A percentile compares a stretch with the other conserved stretches of the same genome.
phyloP scores from a whole-genome alignment of 2,797 vertebrate genomes.

The Gila robusta region DNA sequence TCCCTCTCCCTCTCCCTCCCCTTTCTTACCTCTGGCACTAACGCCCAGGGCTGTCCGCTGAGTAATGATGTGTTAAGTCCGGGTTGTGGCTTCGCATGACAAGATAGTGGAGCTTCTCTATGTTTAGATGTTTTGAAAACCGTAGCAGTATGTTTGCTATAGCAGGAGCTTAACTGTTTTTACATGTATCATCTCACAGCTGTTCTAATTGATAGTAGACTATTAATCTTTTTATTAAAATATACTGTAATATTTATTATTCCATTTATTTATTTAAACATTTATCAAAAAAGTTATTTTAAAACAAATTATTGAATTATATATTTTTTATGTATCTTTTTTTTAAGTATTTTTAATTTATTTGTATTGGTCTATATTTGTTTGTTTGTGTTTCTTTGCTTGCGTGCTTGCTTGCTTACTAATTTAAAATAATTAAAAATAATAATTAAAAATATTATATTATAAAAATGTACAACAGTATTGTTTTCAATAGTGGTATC shows the following conservation, averaged over 20 bases:
- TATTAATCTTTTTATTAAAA: not conserved
- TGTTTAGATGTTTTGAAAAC: slow-evolving; percentile 35
- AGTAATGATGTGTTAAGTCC: slow-evolving; percentile 62
- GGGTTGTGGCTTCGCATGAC: slow-evolving; percentile 62
- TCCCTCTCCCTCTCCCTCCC: not conserved
- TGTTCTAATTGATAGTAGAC: not conserved
- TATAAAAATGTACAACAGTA: not conserved
- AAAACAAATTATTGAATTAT: not conserved
- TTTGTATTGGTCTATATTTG: not conserved
- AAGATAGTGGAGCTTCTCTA: slow-evolving; percentile 12
- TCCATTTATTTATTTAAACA: not conserved
- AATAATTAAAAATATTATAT: not conserved
- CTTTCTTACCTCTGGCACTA: slow-evolving; percentile 7
- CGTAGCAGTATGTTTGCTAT: not conserved
- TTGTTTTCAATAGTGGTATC: not conserved
- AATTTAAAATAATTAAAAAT: not conserved
- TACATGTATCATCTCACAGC: not conserved
- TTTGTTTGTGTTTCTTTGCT: not conserved
- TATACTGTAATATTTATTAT: not conserved
- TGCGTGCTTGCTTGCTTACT: not conserved
- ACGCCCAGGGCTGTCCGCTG: slow-evolving; percentile 42
- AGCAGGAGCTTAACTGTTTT: not conserved
- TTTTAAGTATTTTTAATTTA: not conserved
- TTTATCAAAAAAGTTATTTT: not conserved
- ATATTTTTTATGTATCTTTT: not conserved